Evolutionary conservation across 2,888 invertebrate genomes (phyloP).

Genomic region (Imbricaverruca yamaguchii): DNA sequence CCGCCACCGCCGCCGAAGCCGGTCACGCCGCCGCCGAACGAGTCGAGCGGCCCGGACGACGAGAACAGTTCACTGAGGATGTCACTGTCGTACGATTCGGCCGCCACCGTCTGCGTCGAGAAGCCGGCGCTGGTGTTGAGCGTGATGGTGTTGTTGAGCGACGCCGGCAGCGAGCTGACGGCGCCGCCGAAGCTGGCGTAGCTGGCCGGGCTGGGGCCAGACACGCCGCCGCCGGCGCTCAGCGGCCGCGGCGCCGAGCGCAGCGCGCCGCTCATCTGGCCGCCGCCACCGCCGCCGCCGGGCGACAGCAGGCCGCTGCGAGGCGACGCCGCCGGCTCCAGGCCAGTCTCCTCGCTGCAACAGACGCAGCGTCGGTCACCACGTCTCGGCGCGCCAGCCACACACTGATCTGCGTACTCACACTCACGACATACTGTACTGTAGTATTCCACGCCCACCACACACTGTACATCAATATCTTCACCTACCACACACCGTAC

Average conservation of each 20-base stretch:
- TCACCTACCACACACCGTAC: no score
- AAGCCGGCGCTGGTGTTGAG: conserved; percentile 5
- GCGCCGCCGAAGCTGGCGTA: not conserved
- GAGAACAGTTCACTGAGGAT: conserved; percentile 14
- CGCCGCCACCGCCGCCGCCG: not conserved
- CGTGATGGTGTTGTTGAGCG: not conserved
- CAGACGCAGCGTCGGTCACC: no score
- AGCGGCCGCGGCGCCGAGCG: not conserved
- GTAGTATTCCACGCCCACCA: no score
- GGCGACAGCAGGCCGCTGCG: not conserved
- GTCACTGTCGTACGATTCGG: not conserved
- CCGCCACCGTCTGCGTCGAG: not conserved
- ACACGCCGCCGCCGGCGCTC: not conserved
- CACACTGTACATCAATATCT: no score
- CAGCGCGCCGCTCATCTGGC: not conserved
- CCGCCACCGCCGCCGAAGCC: not conserved
- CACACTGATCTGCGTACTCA: not conserved
- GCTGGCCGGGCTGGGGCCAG: not conserved
- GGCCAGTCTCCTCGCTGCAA: not conserved
- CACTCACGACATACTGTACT: no score
- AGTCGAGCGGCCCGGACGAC: not conserved
- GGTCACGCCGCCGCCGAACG: not conserved
- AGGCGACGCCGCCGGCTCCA: not conserved
- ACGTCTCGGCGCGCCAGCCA: no score
- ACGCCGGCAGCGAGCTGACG: not conserved